Evolutionary conservation across 2,888 invertebrate genomes (phyloP), one percentile per base, ranked within the genome.

Genomic region (Dolomedes plantarius): DNA sequence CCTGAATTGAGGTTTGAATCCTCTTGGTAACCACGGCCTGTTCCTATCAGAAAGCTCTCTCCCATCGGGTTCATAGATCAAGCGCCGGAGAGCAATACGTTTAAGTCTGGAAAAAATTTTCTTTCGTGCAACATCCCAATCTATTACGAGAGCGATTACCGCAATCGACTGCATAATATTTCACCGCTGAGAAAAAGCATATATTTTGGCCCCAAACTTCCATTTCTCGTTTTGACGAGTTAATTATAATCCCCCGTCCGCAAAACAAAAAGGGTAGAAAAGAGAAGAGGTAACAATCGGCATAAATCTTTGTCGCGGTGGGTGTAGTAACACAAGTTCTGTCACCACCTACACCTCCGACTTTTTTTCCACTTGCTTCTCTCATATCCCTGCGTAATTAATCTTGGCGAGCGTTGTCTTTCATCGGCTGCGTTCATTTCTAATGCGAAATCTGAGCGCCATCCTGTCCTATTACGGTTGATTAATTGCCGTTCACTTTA

Each of bases 261-360:
- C 1, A 19, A 56, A 19, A 56, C 19, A 56, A 56, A 56, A 56
- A 46, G 23, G 56, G 56, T 19, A 5, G 23, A 56, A 56, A 56
- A 56, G 13, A 56, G 56, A 23, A 56, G 56, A 56, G 56, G 56
- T 56, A 56, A 56, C 56, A 56, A 56, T 56, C 56, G 56, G 56
- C 56, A 56, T 56, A 56, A 56, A 56, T 56, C 56, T 56, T 11
- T 31, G 13, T 16, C 13, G 31, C 19, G 23, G 72, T n/a, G 56
- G 50, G 72, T 56, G 50, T 28, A 46, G 46, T 32, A 50, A 50
- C 50, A 31, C 31, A 46, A 46, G 46, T 28, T 29, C 28, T 56
- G 62, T 74, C 62, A 74, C 74, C 74, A 74, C 74, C 74, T 74
- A 74, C 74, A 56, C 32, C 32, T 31, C 23, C 1, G 23, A 56